Conservation (phyloP, 2,888 invertebrate genomes). For the Dasysyrphus albostriatus region DNA sequence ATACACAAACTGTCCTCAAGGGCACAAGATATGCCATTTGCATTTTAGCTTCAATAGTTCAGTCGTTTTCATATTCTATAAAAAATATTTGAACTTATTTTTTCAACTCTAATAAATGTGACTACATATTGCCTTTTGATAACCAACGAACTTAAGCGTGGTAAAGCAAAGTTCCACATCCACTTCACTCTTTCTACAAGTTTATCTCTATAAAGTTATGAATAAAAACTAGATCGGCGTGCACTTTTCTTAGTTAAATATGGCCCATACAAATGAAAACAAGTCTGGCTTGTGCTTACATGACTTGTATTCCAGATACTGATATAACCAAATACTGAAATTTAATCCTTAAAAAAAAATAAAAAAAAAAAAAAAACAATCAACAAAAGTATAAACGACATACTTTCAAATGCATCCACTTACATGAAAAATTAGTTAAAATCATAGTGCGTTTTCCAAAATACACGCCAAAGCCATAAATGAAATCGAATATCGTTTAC, state of each 20-base stretch:
- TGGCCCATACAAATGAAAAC: background rate
- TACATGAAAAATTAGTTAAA: constrained; percentile 27
- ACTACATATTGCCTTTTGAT: too few species aligned
- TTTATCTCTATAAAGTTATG: too few species aligned
- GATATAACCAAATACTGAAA: background rate
- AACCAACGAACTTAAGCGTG: too few species aligned
- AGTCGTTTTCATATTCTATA: too few species aligned
- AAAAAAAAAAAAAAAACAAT: background rate
- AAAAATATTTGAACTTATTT: too few species aligned
- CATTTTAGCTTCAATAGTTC: too few species aligned
- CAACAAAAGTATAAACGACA: background rate
- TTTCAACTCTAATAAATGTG: too few species aligned
- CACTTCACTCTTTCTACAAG: too few species aligned
- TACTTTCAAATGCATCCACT: constrained; percentile 12
- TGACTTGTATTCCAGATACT: background rate
- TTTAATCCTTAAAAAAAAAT: constrained; percentile 1
- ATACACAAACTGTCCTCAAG: too few species aligned
- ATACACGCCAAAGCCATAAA: constrained; percentile 3
- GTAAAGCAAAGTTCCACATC: too few species aligned
- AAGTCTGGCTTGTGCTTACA: background rate
- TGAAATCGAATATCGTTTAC: constrained; percentile 23
- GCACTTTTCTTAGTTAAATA: background rate
- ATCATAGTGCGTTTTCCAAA: constrained; percentile 5
- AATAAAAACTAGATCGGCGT: too few species aligned
- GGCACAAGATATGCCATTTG: too few species aligned